Conservation (phyloP, 2,113 vertebrate species). For the Myrmecobius fasciatus region DNA sequence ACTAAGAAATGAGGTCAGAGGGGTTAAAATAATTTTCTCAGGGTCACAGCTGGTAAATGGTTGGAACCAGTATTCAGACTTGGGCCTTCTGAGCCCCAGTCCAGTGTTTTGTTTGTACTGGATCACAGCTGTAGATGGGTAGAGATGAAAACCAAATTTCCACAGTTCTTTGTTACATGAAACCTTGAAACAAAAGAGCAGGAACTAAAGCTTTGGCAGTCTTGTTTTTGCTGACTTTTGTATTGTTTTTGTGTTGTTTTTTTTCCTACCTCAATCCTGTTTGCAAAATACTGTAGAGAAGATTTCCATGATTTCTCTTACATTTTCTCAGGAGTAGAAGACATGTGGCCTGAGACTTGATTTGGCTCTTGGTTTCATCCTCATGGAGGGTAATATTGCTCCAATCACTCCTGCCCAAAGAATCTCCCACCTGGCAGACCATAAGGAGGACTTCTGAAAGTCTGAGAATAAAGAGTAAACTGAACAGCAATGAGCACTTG, state of each 20-base stretch:
- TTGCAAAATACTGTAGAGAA: background rate
- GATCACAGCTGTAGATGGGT: background rate
- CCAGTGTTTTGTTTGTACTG: background rate
- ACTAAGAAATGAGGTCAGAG: background rate
- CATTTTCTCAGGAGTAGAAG: slow-evolving; percentile 4
- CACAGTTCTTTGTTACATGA: background rate
- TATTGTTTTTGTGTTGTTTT: background rate
- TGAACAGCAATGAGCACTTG: slow-evolving; percentile 4
- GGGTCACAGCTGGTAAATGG: background rate
- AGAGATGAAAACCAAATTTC: background rate
- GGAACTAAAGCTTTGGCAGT: background rate
- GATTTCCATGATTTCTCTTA: slow-evolving; percentile 6
- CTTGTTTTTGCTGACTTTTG: slow-evolving; percentile 1
- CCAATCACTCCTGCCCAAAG: slow-evolving; percentile 3
- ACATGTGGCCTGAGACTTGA: slow-evolving; percentile 1
- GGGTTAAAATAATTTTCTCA: background rate
- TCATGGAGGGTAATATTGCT: background rate
- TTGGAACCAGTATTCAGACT: background rate
- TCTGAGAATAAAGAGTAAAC: slow-evolving; percentile 2
- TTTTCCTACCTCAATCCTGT: background rate
- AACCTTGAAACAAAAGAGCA: background rate
- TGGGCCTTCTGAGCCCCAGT: background rate
- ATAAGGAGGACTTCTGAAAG: slow-evolving; percentile 4
- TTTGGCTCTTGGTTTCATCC: slow-evolving; percentile 1
- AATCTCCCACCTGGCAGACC: slow-evolving; percentile 2